These are phyloP conservation scores for Triplophysa tibetana DNA, from an alignment of 2,113 vertebrate species.

Conservation along the genomic window DNA sequence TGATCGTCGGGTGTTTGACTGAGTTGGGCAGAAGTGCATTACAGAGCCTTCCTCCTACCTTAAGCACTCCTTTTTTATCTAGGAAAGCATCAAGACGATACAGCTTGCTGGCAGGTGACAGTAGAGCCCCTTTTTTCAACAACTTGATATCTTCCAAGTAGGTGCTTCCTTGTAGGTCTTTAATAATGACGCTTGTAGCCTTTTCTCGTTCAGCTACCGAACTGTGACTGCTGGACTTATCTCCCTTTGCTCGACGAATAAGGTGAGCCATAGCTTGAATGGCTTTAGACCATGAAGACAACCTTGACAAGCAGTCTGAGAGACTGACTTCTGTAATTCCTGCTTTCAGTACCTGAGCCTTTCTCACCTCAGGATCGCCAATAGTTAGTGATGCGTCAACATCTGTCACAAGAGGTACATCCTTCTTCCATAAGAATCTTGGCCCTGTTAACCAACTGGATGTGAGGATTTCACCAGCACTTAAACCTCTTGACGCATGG, in stretches of 20 bases:
- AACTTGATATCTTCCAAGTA: not conserved
- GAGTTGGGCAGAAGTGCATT: not conserved
- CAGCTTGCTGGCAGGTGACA: not conserved
- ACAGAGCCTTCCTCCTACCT: not conserved
- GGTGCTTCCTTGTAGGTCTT: not conserved
- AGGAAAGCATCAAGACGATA: not conserved
- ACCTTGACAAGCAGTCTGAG: too few species aligned
- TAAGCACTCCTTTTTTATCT: too few species aligned
- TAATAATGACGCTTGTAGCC: not conserved
- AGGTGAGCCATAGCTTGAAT: conserved; percentile 1
- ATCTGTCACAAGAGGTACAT: too few species aligned
- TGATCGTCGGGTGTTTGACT: not conserved
- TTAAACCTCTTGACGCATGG: too few species aligned
- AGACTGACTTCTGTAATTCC: too few species aligned
- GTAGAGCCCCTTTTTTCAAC: not conserved
- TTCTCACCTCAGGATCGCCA: too few species aligned
- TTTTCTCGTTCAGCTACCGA: conserved; percentile 15
- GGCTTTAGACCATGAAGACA: conserved; percentile 23
- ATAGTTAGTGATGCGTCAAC: too few species aligned
- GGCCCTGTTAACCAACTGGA: too few species aligned
- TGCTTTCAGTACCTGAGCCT: too few species aligned
- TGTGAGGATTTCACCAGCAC: too few species aligned
- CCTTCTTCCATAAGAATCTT: too few species aligned
- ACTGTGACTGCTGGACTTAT: not conserved
- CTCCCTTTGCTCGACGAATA: not conserved